Conservation (phyloP, 2,797 vertebrate genomes). For the Stomatorhinus walkeri region DNA sequence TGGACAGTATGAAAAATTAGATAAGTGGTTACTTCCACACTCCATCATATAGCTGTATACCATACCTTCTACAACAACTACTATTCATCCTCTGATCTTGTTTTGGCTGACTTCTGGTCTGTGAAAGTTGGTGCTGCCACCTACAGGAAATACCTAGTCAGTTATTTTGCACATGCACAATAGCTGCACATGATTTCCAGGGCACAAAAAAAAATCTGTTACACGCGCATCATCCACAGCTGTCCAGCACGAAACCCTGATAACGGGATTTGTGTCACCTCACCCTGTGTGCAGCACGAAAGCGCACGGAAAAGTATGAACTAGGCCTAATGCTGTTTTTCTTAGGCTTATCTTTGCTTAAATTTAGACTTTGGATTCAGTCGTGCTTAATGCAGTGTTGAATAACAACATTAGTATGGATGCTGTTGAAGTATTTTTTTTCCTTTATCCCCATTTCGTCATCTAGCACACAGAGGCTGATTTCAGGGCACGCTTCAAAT, state of each 20-base stretch:
- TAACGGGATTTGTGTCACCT: background rate
- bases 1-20: background rate
- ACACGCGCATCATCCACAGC: background rate
- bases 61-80: background rate
- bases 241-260: background rate
- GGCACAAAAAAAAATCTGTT: background rate
- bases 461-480: constrained; percentile 73
- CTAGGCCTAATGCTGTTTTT: background rate
- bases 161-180: background rate
- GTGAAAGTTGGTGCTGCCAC: background rate
- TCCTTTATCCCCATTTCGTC: background rate
- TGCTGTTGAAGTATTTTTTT: background rate
- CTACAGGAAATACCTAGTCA: background rate
- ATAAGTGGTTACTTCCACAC: background rate
- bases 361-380: background rate
- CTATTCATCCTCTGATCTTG: background rate
- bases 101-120: background rate
- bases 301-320: background rate
- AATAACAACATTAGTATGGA: background rate
- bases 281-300: background rate
- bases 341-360: background rate
- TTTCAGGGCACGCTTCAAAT: constrained; percentile 72
- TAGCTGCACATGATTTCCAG: background rate
- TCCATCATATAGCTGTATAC: background rate
- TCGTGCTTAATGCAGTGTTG: background rate